These are phyloP conservation scores for Porites lobata DNA, from an alignment of 92 coral and sea anemone species.

Conservation along the genomic window DNA sequence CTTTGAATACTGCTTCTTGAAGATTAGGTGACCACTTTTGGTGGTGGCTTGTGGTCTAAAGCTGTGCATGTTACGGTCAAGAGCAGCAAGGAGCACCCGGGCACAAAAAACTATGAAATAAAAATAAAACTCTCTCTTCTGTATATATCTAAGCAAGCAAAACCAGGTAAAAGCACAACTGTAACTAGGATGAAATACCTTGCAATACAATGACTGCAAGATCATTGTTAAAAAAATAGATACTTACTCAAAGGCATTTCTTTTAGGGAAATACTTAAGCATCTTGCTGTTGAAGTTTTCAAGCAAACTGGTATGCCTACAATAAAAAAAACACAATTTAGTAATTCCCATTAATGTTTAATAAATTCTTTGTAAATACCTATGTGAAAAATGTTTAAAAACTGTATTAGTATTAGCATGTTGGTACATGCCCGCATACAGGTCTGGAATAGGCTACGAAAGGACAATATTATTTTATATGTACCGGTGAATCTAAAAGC, in stretches of 20 bases:
- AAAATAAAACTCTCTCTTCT: neutral
- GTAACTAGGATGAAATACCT: no score
- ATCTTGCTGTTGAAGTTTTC: conserved; percentile 47
- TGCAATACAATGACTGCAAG: no score
- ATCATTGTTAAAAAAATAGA: no score
- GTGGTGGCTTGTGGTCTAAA: conserved; percentile 7
- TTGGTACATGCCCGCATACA: no score
- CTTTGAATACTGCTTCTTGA: conserved; percentile 12
- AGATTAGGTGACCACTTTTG: neutral
- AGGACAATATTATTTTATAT: no score
- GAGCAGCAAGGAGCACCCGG: neutral
- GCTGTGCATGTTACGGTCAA: conserved; percentile 23
- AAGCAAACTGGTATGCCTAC: conserved; percentile 30
- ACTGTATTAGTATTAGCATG: neutral
- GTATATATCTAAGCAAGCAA: neutral
- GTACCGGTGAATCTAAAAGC: neutral
- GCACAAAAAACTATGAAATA: neutral
- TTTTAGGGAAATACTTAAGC: conserved; percentile 45
- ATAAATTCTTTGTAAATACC: no score
- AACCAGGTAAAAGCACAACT: no score
- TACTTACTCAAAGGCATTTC: conserved; percentile 30
- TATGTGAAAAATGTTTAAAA: neutral
- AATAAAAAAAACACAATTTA: neutral
- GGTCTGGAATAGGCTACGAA: no score
- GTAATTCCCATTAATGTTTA: no score